Base-by-base conservation (phyloP, 2,888 invertebrate genomes). In the Eumerus sabulonum region DNA sequence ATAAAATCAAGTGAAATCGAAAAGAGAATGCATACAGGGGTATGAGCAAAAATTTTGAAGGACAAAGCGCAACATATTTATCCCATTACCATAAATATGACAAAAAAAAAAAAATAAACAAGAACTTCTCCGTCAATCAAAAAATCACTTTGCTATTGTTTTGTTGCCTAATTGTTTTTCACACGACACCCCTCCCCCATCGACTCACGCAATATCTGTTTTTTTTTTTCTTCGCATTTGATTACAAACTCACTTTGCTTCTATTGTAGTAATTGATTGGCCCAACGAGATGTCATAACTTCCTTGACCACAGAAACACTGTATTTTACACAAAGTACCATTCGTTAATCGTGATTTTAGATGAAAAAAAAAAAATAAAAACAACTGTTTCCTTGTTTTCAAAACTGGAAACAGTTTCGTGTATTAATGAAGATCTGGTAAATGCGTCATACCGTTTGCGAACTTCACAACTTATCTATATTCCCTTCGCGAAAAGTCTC, bases 61-160 rank as follows among this genome's bases (percentile, higher is more conserved):
- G 77, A 77, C 77, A 77, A 77, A 77, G 67, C 66, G 66, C 11
- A 68, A 48, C 64, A 66, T 48, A 73, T 47, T 60, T 47, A 51
- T 67, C 77, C 57, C 57, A 59, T 50, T 48, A 62, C 60, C 13
- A 14, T 27, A 13, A 19, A 54, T 3, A 27, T 3, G 36, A 36
- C 0, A 19, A 60, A 35, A 48, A 50, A 53, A 59, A 38, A 57
- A 51, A 62, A 67, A 18, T 45, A 2, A 27, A 27, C n/a, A n/a
- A 27, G 7, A 67, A 68, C 19, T 45, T 71, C 40, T 71, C 62
- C 62, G 70, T 50, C 71, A 71, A 71, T 54, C 62, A 71, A 63
- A 71, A 71, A 13, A 17, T 45, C 27, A 27, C 7, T 27, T 18
- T 9, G 35, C 64, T 42, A 27, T 60, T 5, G 11, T 50, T 47